Evolutionary conservation across 37 sponge, comb jelly and placozoan genomes (phyloP), one percentile per base, ranked within the genome.

Genomic region (Aplysina aerophoba): DNA sequence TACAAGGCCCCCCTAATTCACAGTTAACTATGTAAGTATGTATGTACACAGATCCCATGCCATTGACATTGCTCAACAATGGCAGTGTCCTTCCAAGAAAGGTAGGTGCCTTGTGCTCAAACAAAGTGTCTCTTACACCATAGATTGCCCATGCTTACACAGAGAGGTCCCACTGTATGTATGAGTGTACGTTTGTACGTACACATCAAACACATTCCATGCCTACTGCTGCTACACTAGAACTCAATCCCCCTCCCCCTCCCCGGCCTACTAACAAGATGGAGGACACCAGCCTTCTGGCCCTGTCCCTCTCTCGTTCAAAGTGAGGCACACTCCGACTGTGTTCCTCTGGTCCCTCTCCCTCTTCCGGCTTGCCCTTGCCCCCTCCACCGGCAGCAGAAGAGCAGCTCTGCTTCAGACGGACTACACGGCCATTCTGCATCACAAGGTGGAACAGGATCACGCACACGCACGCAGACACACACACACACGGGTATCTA

Each of bases 191-290:
- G 8, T 25, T 62, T 8, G 12, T 62, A 62, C 12, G 11, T 14
- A 62, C 63, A 25, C 27, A 62, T 8, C 25, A 14, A 62, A 8
- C n/a, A n/a, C n/a, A n/a, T n/a, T n/a, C n/a, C n/a, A n/a, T n/a
- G n/a, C n/a, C n/a, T n/a, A n/a, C 11, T 25, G 27, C n/a, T 14
- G 63, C 63, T 4, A 62, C 11, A 62, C 11, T 14, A 4, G 27
- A 62, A 6, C 25, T 27, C 2, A 13, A 27, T 13, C 5, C 2
- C 27, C n/a, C 25, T 13, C n/a, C 12, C 63, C n/a, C 27, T 14
- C 27, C 63, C n/a, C n/a, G n/a, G n/a, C n/a, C n/a, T 6, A 75
- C 78, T 75, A 5, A 75, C 78, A 75, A 40, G 50, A 75, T 75
- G 21, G 78, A 40, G 11, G 78, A 75, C 20, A 40, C 78, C 16